Percentiles rank a stretch among this genome's conserved stretches.
Evolutionary conservation across 2,113 vertebrate genomes (phyloP).

Genomic region (Entosphenus tridentatus): DNA sequence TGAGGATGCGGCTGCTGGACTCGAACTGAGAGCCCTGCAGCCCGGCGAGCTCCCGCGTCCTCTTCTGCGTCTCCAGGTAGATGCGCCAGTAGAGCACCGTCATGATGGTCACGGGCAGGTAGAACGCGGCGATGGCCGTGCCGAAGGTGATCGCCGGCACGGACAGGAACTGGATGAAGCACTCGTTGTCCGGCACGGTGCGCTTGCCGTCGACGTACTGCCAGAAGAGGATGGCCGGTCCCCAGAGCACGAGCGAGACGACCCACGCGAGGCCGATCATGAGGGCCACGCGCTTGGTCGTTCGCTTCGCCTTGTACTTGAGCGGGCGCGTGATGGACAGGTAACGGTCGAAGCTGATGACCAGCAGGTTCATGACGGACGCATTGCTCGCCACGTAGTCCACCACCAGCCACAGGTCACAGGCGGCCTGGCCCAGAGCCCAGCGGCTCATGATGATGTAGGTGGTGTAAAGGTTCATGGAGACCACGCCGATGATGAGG

Average conservation of each 20-base stretch:
- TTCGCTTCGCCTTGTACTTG: constrained; percentile 35
- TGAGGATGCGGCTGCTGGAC: no score
- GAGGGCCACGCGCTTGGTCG: constrained; percentile 23
- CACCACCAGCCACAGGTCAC: constrained; percentile 36
- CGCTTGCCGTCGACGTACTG: constrained; percentile 26
- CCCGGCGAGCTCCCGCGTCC: constrained; percentile 23
- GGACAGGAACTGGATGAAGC: constrained; percentile 33
- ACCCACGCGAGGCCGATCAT: constrained; percentile 34
- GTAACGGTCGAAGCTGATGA: constrained; percentile 45
- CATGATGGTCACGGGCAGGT: constrained; percentile 39
- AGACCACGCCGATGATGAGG: constrained; percentile 33
- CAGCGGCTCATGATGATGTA: constrained; percentile 35
- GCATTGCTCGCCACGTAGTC: constrained; percentile 45
- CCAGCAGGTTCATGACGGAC: constrained; percentile 40
- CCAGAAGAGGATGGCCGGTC: constrained; percentile 38
- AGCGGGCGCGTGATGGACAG: constrained; percentile 37
- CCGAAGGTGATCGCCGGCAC: constrained; percentile 33
- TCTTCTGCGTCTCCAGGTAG: constrained; percentile 34
- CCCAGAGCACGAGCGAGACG: constrained; percentile 40
- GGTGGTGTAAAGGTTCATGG: constrained; percentile 42
- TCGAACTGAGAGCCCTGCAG: constrained; percentile 23
- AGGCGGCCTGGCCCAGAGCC: constrained; percentile 29
- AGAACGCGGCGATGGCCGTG: constrained; percentile 39
- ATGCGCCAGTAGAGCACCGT: constrained; percentile 35
- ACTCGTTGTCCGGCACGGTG: constrained; percentile 18